These are phyloP conservation scores for Cairina moschata DNA, from an alignment of 2,113 vertebrate genomes.

Conservation along the genomic window DNA sequence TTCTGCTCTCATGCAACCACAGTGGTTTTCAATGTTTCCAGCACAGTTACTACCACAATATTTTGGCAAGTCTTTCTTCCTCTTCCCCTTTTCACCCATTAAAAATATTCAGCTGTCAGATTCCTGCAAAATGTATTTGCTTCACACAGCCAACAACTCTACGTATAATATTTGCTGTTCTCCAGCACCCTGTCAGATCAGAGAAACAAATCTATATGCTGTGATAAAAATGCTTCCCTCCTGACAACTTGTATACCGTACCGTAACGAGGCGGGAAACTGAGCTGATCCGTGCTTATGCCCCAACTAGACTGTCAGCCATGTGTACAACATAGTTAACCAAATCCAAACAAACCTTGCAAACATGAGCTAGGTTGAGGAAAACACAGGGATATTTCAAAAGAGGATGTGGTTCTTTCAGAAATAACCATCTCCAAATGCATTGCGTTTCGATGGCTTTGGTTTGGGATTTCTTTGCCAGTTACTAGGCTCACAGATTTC, in stretches of 20 bases:
- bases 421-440: conserved; percentile 32
- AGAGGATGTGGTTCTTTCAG: conserved; percentile 2
- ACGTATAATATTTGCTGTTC: background rate
- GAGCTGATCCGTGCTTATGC: background rate
- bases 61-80: background rate
- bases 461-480: conserved; percentile 45
- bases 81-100: background rate
- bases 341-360: conserved; percentile 15
- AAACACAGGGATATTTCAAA: conserved; percentile 15
- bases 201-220: background rate
- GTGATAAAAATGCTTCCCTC: background rate
- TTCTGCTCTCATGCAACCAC: background rate
- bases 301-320: background rate
- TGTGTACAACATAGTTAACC: background rate
- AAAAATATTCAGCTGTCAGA: background rate
- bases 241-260: background rate
- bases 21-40: background rate
- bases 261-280: background rate
- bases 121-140: background rate
- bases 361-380: background rate
- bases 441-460: conserved; percentile 13
- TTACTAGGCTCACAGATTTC: conserved; percentile 30
- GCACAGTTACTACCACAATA: background rate
- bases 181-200: background rate
- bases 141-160: background rate